Evolutionary conservation across 2,797 vertebrate species (phyloP), one percentile per base, ranked within the genome.

Genomic region (Miichthys miiuy): DNA sequence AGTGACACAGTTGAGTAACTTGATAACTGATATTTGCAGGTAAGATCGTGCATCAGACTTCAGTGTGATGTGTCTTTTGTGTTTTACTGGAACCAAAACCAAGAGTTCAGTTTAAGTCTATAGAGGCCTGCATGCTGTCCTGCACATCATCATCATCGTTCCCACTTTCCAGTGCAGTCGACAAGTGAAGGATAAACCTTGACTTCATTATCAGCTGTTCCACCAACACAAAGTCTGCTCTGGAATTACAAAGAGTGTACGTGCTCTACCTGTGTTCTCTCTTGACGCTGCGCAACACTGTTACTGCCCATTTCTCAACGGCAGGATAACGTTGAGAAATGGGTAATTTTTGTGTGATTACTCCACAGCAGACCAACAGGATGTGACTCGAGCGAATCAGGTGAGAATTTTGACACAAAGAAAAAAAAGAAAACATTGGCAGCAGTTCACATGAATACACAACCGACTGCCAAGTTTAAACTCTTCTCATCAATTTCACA

Each of bases 291-390:
- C 57, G 57, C 51, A 56, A 54, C 21, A n/a, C 57, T 21, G 25
- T 18, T 46, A 1, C 27, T 25, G 1, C 48, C 68, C 27, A 8
- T 57, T 68, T 47, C 56, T 56, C 18, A 14, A 11, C 5, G 1
- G 16, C 18, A 48, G n/a, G 18, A 23, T 0, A 50, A 38, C 10
- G 11, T 81, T 81, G 13, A 67, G 47, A 62, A 72, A 82, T 34
- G 54, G 57, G 76, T 20, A 74, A 75, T 20, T 61, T 18, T 2
- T 42, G 68, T 9, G 17, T 55, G 8, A 14, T 68, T n/a, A 0
- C 27, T 17, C 4, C 3, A 1, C 2, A 34, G 20, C 14, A 60
- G 69, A 34, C 17, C 27, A 61, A 54, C 42, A 61, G 1, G 64
- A 27, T 3, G 25, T 34, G 65, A 54, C 17, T 4, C 5, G 1